These are phyloP conservation scores for Thelaira solivaga DNA, from an alignment of 2,888 invertebrate genomes.

Conservation along the genomic window DNA sequence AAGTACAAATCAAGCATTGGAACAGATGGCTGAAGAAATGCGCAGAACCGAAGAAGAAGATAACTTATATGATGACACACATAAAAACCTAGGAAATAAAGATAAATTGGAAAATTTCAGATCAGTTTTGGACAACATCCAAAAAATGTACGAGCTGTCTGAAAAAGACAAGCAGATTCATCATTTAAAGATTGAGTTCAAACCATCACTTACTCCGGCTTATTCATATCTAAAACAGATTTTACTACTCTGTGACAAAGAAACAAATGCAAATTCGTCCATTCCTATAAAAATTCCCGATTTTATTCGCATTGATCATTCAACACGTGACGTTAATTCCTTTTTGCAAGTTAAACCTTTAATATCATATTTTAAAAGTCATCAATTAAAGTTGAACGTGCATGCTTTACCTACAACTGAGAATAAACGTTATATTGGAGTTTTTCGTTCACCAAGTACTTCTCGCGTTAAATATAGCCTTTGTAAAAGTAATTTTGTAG, in stretches of 20 bases:
- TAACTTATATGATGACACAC: slow-evolving; percentile 8
- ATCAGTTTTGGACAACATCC: slow-evolving; percentile 68
- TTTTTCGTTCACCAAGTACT: slow-evolving; percentile 65
- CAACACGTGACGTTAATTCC: slow-evolving; percentile 67
- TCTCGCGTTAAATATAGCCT: neutral
- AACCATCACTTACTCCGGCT: slow-evolving; percentile 72
- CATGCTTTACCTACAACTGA: slow-evolving; percentile 64
- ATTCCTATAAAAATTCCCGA: slow-evolving; percentile 66
- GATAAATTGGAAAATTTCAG: slow-evolving; percentile 66
- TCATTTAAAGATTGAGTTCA: slow-evolving; percentile 64
- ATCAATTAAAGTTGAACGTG: slow-evolving; percentile 63
- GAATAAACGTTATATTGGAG: slow-evolving; percentile 65
- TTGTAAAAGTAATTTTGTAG: slow-evolving; percentile 66
- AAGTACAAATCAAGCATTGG: slow-evolving; percentile 65
- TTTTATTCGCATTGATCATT: slow-evolving; percentile 70
- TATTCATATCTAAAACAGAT: slow-evolving; percentile 70
- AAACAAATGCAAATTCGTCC: slow-evolving; percentile 20
- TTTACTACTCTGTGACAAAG: slow-evolving; percentile 61
- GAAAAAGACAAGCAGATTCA: neutral
- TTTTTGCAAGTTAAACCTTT: slow-evolving; percentile 67
- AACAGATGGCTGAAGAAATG: slow-evolving; percentile 67
- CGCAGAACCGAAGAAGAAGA: slow-evolving; percentile 63
- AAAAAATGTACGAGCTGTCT: slow-evolving; percentile 52
- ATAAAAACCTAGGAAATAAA: neutral
- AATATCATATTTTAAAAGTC: slow-evolving; percentile 60